Base-by-base conservation (phyloP, 64 coral and sea anemone species). In the Stylophora pistillata region DNA sequence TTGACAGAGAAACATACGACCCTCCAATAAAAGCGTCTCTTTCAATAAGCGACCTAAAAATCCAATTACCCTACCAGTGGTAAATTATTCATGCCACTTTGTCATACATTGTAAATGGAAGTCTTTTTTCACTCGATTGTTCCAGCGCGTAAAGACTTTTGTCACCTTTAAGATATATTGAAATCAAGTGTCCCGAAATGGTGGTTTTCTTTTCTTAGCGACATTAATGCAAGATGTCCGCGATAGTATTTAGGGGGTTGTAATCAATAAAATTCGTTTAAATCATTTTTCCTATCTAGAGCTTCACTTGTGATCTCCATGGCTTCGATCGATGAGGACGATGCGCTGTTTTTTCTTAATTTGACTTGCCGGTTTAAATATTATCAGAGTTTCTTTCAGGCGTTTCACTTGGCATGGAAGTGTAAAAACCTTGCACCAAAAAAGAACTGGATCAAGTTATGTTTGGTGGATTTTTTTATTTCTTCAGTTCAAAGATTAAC, bases 271-370 rank as follows among this genome's bases (percentile, higher is more conserved):
- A 83, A 83, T 68, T 12, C 74, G 23, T 56, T 56, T 23, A 55
- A 21, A 52, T 83, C 62, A 23, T 62, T 68, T 69, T 15, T 65
- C 32, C 10, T 63, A 83, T 66, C 61, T 21, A 47, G 20, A 65
- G 30, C 26, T 68, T 68, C 61, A 83, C 53, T 37, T 28, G 57
- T 81, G 37, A 63, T 83, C 10, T 34, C 37, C 10, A 18, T n/a
- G 61, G 31, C 58, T 16, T 83, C 68, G 52, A 28, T 83, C 68
- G 52, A 28, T 23, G 7, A 9, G 7, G 11, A 68, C 20, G 80
- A 68, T 83, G 80, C 53, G 61, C 60, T 83, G 37, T 83, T 83
- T 83, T 83, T 83, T 83, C 68, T 83, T 83, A 64, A 83, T 68
- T 83, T 83, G 12, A 83, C 60, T 83, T 26, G 52, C 68, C 61